Percentiles rank a stretch among this genome's conserved stretches.
Evolutionary conservation across 2,888 invertebrate species (phyloP).

Genomic region (Xylota segnis): DNA sequence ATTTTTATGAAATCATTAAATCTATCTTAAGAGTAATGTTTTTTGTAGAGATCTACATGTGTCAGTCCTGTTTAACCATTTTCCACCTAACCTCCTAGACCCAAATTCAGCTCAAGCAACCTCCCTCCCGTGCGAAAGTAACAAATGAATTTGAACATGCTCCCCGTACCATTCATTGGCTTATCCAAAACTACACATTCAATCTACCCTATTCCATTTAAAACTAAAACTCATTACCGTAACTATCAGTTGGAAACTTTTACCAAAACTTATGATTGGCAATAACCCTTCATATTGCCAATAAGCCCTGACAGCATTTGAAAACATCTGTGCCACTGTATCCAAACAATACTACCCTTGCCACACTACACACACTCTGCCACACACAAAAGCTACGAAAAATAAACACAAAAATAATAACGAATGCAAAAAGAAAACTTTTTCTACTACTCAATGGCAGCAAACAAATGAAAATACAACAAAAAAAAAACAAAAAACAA

Average conservation of each 20-base stretch:
- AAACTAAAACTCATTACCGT: conserved; percentile 52
- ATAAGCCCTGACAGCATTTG: conserved; percentile 37
- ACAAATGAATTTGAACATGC: conserved; percentile 6
- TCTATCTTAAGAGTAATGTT: too few species aligned
- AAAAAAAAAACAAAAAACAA: conserved; percentile 42
- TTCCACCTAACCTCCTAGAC: neutral
- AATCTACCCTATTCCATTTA: conserved; percentile 18
- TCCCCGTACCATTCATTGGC: neutral
- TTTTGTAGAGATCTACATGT: too few species aligned
- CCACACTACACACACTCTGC: neutral
- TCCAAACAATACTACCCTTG: conserved; percentile 26
- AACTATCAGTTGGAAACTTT: conserved; percentile 38
- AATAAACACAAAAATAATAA: conserved; percentile 33
- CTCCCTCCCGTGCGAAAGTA: neutral
- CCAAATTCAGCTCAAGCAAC: neutral
- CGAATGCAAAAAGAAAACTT: conserved; percentile 14
- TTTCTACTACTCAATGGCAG: conserved; percentile 51
- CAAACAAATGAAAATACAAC: conserved; percentile 50
- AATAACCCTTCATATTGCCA: conserved; percentile 47
- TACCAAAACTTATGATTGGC: conserved; percentile 43
- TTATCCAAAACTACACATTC: conserved; percentile 11
- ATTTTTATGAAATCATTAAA: too few species aligned
- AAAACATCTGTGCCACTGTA: conserved; percentile 44
- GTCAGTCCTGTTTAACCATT: too few species aligned
- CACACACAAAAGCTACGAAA: conserved; percentile 14